These are phyloP conservation scores for Probaryconus sp. DNA, from an alignment of 1,140 invertebrate genomes.

Conservation along the genomic window DNA sequence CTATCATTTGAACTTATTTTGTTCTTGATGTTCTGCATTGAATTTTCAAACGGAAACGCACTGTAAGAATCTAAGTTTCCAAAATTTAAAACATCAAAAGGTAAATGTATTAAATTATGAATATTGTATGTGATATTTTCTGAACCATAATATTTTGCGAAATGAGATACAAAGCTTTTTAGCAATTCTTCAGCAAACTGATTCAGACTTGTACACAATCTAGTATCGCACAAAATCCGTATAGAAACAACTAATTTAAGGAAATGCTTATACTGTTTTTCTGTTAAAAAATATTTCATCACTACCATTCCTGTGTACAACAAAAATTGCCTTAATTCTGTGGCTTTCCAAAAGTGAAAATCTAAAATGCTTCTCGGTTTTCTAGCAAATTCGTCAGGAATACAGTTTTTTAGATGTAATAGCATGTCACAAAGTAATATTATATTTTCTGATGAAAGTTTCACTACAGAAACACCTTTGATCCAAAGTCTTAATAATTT, in stretches of 20 bases:
- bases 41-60: neutral
- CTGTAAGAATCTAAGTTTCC: neutral
- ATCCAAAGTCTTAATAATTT: neutral
- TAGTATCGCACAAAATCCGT: too few species aligned
- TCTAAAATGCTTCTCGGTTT: slow-evolving; percentile 22
- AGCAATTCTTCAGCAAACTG: too few species aligned
- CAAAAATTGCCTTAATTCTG: neutral
- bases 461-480: neutral
- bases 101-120: too few species aligned
- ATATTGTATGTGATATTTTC: too few species aligned
- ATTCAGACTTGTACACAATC: too few species aligned
- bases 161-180: too few species aligned
- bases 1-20: neutral
- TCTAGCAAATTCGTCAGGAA: neutral
- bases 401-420: neutral
- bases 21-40: neutral
- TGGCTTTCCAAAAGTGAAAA: slow-evolving; percentile 11
- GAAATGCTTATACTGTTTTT: too few species aligned
- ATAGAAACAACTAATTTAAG: too few species aligned
- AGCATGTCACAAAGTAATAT: neutral
- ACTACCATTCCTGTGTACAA: slow-evolving; percentile 9
- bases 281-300: too few species aligned
- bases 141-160: too few species aligned
- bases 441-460: neutral
- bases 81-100: too few species aligned